Evolutionary conservation across 2,888 invertebrate genomes (phyloP), one percentile per base, ranked within the genome.

Genomic region (Hetaerina titia): DNA sequence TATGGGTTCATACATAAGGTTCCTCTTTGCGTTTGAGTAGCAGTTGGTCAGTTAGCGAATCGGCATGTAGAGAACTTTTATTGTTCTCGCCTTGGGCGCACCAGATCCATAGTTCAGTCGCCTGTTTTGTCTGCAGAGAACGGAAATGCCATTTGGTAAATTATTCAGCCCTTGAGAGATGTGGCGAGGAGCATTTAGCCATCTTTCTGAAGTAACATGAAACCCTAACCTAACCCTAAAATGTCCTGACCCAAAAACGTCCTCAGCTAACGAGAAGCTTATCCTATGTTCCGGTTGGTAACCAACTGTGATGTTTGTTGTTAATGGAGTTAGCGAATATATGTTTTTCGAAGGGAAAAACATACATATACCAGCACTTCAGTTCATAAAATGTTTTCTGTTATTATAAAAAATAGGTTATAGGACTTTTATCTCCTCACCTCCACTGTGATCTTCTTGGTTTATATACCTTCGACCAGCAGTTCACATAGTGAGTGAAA

Each of bases 11-110:
- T 31, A 45, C 45, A 45, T 45, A 31, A 81, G 81, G 81, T 31
- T 31, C 31, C 81, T 31, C 9, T 81, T 81, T 31, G 81, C 31
- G 15, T 22, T 31, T 81, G 5, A 25, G 74, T 9, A 7, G 81
- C 81, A 81, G 81, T 81, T 81, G 31, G 81, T 81, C 81, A 81
- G 81, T 81, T 81, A 9, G 81, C 11, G 81, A 11, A 81, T 81
- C 25, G 81, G 31, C 25, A 31, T 31, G 81, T 1, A 31, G 25
- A 31, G 81, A 81, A 15, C 81, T 81, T 31, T 15, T 69, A 81
- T 25, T 31, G 81, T 22, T 31, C 13, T 81, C 81, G 25, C n/a
- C 69, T 69, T 22, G 22, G 8, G 22, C 22, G 19, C 6, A 9
- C 81, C 31, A 31, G 81, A 81, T 31, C n/a, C 25, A 11, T 31